Evolutionary conservation across 2,888 invertebrate species (phyloP).

Genomic region (Synanthedon tipuliformis): DNA sequence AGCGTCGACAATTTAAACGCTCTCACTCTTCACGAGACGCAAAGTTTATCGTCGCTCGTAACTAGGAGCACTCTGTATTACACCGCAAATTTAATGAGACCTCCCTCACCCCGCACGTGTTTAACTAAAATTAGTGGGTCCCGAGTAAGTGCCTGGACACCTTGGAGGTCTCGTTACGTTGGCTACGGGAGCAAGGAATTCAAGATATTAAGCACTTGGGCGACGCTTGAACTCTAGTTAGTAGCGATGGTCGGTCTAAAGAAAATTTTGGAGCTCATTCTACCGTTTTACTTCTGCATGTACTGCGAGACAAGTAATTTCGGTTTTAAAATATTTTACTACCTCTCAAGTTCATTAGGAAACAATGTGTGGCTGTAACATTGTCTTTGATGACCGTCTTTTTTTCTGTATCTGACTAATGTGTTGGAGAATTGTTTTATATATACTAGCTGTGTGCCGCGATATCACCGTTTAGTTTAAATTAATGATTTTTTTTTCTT

Average conservation of each 20-base stretch:
- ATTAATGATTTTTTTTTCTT: too few species aligned
- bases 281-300: constrained; percentile 1
- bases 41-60: constrained; percentile 63
- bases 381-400: too few species aligned
- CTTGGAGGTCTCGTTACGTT: constrained; percentile 19
- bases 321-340: background rate
- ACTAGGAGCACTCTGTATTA: constrained; percentile 42
- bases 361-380: too few species aligned
- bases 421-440: too few species aligned
- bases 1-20: constrained; percentile 63
- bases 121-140: constrained; percentile 11
- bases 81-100: constrained; percentile 27
- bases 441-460: too few species aligned
- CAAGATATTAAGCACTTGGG: constrained; percentile 57
- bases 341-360: too few species aligned
- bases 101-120: constrained; percentile 17
- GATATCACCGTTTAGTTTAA: too few species aligned
- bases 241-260: constrained; percentile 42
- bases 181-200: constrained; percentile 46
- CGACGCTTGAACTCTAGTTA: constrained; percentile 51
- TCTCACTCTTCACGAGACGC: constrained; percentile 57
- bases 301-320: background rate
- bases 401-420: too few species aligned
- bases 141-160: constrained; percentile 5
- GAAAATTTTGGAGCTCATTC: constrained; percentile 33